These are phyloP conservation scores for Kryptolebias ocellatus DNA, from an alignment of 2,797 vertebrate species.

Conservation along the genomic window DNA sequence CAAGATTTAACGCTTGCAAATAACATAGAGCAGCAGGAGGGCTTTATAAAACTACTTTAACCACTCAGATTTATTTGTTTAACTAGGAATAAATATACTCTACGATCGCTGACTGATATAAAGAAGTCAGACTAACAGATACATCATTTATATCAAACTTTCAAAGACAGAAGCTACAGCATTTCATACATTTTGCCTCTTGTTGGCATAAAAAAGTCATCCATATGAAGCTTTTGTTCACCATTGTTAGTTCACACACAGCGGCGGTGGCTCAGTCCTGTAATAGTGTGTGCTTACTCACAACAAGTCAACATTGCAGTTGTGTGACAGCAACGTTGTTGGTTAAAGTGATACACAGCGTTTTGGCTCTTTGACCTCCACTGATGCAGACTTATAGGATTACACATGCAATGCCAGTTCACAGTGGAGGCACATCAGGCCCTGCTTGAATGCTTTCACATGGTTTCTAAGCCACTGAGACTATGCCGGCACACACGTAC, in stretches of 20 bases:
- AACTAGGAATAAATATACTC: background rate
- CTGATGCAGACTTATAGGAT: no score
- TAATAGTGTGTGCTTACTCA: no score
- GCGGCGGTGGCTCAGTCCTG: background rate
- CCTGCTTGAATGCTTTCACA: no score
- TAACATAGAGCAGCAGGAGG: background rate
- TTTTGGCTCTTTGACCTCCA: no score
- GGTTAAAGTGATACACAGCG: no score
- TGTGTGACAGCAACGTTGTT: no score
- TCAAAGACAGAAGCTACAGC: background rate
- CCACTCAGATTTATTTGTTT: background rate
- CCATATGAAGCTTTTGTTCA: background rate
- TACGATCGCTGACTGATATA: background rate
- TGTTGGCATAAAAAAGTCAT: background rate
- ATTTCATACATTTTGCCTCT: background rate
- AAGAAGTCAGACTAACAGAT: no score
- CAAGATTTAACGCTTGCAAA: constrained; percentile 8
- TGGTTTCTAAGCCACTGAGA: no score
- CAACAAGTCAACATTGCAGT: background rate
- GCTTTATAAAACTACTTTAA: constrained; percentile 21
- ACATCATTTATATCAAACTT: background rate
- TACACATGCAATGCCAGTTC: no score
- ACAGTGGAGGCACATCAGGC: no score
- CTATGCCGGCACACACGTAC: no score
- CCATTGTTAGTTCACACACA: background rate